Evolutionary conservation across 1,140 invertebrate genomes (phyloP), one percentile per base, ranked within the genome.

Genomic region (Drosophila ironensis): DNA sequence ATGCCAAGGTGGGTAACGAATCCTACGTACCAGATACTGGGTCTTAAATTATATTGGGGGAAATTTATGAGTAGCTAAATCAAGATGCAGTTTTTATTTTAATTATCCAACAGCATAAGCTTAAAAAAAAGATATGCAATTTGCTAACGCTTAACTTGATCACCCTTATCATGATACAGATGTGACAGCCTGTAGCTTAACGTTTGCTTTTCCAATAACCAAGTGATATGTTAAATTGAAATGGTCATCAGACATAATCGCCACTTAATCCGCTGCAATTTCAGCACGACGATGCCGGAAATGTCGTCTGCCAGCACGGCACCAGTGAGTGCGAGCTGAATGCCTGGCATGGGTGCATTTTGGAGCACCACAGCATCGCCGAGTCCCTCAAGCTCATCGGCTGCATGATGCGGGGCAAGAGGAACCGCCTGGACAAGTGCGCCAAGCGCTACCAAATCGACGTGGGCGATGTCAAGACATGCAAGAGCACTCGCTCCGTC

Each of bases 321-420:
- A 30, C 4, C 3, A 5, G 8, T 0, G 89, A 90, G 38, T 90
- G 89, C 41, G 71, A 90, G 22, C 25, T 89, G 12, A 90, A 90
- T 72, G 82, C 86, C 5, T 69, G 87, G 64, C 88, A 90, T 45
- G 88, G 44, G 22, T 90, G 89, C 50, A 76, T 90, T n/a, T 54
- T 90, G 45, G 87, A 90, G 22, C 68, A 89, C 27, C 69, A 77
- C 25, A 53, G 47, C 7, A 54, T 68, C 4, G 25, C 12, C 8
- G 53, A 63, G 3, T 70, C 87, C 35, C 30, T 90, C 3, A 64
- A 81, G 28, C 40, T 90, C 9, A 88, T 90, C 27, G 48, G 72
- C 20, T 90, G 89, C 67, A 66, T 89, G 72, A 72, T 90, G 72
- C 46, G 59, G 8, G 37, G 70, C 19, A 63, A 66, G 30, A 54